Evolutionary conservation across 2,113 vertebrate genomes (phyloP).

Genomic region (Halcyon malimbica): DNA sequence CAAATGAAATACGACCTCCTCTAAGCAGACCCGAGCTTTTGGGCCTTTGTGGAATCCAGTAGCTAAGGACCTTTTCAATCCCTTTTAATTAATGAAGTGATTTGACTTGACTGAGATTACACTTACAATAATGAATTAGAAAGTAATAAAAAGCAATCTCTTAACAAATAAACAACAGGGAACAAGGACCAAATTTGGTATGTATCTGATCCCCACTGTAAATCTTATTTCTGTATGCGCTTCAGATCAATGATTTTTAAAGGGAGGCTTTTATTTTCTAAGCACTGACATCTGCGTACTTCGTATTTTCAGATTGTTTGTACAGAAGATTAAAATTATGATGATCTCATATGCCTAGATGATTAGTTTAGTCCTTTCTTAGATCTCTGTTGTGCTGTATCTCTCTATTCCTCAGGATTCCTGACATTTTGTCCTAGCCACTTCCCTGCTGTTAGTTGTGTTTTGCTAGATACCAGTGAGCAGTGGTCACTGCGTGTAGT

Average conservation of each 20-base stretch:
- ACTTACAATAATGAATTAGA: conserved; percentile 82
- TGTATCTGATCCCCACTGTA: neutral
- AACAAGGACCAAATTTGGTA: neutral
- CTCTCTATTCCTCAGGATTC: neutral
- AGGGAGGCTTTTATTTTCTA: conserved; percentile 1
- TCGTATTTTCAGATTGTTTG: neutral
- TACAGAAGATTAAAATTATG: neutral
- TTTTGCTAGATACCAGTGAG: neutral
- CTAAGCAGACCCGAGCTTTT: conserved; percentile 85
- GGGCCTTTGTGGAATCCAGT: conserved; percentile 82
- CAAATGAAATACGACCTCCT: conserved; percentile 93
- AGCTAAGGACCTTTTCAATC: conserved; percentile 88
- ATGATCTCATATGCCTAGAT: neutral
- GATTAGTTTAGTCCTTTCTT: conserved; percentile 7
- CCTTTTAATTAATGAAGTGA: conserved; percentile 94
- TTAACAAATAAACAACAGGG: conserved; percentile 45
- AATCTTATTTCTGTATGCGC: neutral
- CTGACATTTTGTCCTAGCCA: neutral
- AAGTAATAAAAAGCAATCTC: conserved; percentile 71
- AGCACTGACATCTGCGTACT: neutral
- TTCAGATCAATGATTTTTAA: conserved; percentile 2
- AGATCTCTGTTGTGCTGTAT: neutral
- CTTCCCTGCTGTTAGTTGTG: neutral
- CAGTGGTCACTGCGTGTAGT: neutral
- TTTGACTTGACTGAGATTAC: conserved; percentile 84